Conservation (phyloP, 2,113 vertebrate species). For the Podocnemis expansa region DNA sequence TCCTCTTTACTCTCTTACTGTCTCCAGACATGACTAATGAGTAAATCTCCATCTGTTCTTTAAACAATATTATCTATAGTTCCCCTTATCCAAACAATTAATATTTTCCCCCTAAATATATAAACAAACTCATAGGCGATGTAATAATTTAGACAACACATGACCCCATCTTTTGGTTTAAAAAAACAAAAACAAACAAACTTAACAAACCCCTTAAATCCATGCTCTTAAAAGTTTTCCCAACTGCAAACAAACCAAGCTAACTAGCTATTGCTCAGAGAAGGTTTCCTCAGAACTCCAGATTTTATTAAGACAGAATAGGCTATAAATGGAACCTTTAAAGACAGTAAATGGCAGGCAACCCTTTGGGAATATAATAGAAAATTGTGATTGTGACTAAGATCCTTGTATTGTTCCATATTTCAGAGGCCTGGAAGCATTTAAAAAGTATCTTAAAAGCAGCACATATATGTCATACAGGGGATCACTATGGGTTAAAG, state of each 20-base stretch:
- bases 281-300: neutral
- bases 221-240: neutral
- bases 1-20: neutral
- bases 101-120: neutral
- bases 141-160: neutral
- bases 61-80: neutral
- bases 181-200: too few relatives aligned
- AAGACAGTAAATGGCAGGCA: neutral
- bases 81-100: neutral
- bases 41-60: neutral
- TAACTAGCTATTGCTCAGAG: neutral
- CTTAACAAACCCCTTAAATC: neutral
- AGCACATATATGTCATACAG: neutral
- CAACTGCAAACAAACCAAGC: neutral
- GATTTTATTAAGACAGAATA: neutral
- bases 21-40: accelerated
- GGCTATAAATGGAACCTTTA: neutral
- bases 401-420: neutral
- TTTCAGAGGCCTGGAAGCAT: neutral
- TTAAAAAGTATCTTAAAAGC: neutral
- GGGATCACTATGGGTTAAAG: neutral
- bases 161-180: neutral
- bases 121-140: neutral
- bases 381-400: neutral
- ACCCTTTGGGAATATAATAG: neutral